These are phyloP conservation scores for Lindbergichthys nudifrons DNA, from an alignment of 2,797 vertebrate species.

Conservation along the genomic window DNA sequence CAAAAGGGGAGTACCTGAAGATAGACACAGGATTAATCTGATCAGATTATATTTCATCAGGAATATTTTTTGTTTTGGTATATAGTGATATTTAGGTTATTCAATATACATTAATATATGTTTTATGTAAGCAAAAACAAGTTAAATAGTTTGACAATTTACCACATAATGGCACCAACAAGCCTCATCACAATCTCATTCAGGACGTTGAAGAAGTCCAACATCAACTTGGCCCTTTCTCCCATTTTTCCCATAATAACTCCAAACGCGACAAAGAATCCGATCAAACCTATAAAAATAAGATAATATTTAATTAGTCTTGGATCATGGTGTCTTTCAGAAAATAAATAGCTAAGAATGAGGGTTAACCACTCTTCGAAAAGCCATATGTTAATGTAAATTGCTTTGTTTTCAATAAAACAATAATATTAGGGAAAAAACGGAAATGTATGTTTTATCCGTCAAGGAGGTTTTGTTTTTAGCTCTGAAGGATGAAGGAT, in stretches of 20 bases:
- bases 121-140: not conserved
- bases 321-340: not conserved
- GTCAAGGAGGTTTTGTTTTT: not conserved
- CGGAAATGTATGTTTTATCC: not conserved
- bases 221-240: slow-evolving; percentile 96
- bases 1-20: slow-evolving; percentile 95
- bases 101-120: not conserved
- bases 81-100: not conserved
- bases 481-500: not conserved
- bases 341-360: not conserved
- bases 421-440: not conserved
- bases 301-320: not conserved
- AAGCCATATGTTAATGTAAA: not conserved
- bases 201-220: slow-evolving; percentile 98
- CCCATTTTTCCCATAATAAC: slow-evolving; percentile 99
- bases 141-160: slow-evolving; percentile 69
- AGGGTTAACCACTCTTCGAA: not conserved
- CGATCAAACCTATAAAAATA: slow-evolving; percentile 90
- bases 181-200: slow-evolving; percentile 98
- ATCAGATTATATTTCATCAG: not conserved
- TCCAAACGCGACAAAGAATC: slow-evolving; percentile 98
- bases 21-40: slow-evolving; percentile 20
- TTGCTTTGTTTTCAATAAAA: not conserved
- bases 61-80: not conserved
- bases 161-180: slow-evolving; percentile 98